These are phyloP conservation scores for Delia radicum DNA, from an alignment of 1,140 invertebrate genomes.

Conservation along the genomic window DNA sequence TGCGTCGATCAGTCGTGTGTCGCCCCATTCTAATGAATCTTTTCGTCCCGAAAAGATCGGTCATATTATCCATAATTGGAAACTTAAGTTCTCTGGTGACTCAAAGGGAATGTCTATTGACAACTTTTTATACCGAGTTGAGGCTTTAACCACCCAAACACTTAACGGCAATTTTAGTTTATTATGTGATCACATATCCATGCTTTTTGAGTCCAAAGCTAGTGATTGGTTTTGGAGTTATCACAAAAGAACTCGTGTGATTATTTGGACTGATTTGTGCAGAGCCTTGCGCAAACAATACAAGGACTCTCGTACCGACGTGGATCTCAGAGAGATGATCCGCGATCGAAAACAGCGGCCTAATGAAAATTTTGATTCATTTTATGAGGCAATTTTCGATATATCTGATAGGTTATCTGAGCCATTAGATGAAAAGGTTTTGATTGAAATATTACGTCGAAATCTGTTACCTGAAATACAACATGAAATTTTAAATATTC, in stretches of 20 bases:
- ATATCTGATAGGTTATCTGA: neutral
- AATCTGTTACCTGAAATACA: slow-evolving; percentile 19
- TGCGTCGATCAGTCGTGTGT: neutral
- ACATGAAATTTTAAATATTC: slow-evolving; percentile 7
- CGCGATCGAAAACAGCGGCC: slow-evolving; percentile 2
- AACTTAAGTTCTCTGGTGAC: slow-evolving; percentile 4
- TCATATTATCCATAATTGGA: slow-evolving; percentile 16
- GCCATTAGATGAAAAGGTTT: neutral
- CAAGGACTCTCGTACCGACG: neutral
- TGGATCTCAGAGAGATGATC: neutral
- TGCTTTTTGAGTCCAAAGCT: neutral
- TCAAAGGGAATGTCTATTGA: neutral
- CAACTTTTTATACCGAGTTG: slow-evolving; percentile 15
- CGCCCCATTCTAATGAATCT: neutral
- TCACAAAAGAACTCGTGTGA: neutral
- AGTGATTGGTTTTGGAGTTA: neutral
- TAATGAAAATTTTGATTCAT: neutral
- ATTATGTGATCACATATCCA: neutral
- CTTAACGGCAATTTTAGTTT: slow-evolving; percentile 3
- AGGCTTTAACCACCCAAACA: neutral
- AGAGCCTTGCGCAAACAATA: neutral
- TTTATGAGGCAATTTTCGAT: neutral
- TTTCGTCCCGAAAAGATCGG: neutral
- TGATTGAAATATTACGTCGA: neutral
- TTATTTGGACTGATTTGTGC: neutral